phyloP scores from a whole-genome alignment of 2,113 vertebrate genomes.

The Rana temporaria region DNA sequence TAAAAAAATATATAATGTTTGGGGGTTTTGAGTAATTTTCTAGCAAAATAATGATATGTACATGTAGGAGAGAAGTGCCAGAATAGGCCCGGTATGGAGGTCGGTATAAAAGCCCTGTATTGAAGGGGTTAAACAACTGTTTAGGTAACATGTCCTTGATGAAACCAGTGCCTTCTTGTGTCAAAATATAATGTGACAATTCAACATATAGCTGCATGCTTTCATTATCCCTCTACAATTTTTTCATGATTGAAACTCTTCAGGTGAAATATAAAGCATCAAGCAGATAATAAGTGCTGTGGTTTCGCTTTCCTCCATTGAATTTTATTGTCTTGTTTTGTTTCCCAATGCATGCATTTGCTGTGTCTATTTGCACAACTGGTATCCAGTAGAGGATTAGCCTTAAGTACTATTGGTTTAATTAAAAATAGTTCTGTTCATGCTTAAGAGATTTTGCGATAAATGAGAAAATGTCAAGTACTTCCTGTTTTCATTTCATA shows the following conservation, averaged over 20 bases:
- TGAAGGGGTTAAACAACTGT: too few relatives aligned
- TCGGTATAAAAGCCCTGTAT: too few relatives aligned
- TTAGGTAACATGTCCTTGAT: constrained; percentile 10
- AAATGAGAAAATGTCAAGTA: constrained; percentile 56
- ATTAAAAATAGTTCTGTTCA: constrained; percentile 54
- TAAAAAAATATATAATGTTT: too few relatives aligned
- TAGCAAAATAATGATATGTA: too few relatives aligned
- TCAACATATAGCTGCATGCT: constrained; percentile 23
- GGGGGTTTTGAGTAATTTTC: too few relatives aligned
- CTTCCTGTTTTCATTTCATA: constrained; percentile 33
- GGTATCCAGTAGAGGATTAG: constrained; percentile 55
- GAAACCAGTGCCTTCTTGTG: neutral
- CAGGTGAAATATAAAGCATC: constrained; percentile 40
- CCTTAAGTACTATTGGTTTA: constrained; percentile 53
- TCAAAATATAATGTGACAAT: constrained; percentile 19
- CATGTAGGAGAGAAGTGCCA: too few relatives aligned
- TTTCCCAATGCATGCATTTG: constrained; percentile 36
- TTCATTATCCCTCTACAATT: constrained; percentile 41
- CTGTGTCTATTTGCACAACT: constrained; percentile 48
- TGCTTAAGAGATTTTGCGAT: constrained; percentile 54
- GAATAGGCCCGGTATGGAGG: too few relatives aligned
- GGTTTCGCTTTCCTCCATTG: constrained; percentile 39
- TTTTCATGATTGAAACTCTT: constrained; percentile 48
- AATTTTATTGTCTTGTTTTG: constrained; percentile 55
- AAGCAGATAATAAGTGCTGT: constrained; percentile 35